These are phyloP conservation scores for Epicampocera succincta DNA, from an alignment of 2,888 invertebrate species.

Conservation along the genomic window DNA sequence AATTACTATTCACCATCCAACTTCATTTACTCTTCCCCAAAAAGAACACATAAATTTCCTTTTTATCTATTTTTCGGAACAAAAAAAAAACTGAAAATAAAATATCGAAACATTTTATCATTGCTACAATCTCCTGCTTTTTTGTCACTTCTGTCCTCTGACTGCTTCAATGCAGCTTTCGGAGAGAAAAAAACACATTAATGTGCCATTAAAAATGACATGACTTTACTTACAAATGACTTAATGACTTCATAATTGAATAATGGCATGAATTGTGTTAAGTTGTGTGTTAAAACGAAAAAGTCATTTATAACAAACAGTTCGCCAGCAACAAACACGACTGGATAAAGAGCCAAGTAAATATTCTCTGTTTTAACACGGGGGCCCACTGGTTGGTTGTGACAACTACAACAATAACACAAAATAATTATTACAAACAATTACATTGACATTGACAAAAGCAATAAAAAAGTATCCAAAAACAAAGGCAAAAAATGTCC, in stretches of 20 bases:
- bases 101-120: slow-evolving; percentile 55
- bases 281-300: slow-evolving; percentile 56
- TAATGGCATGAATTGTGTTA: slow-evolving; percentile 70
- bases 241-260: slow-evolving; percentile 74
- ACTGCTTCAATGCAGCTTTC: neutral
- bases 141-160: slow-evolving; percentile 27
- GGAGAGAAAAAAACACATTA: slow-evolving; percentile 43
- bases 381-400: slow-evolving; percentile 42
- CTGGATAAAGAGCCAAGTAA: neutral
- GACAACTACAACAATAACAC: slow-evolving; percentile 33
- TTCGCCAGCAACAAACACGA: slow-evolving; percentile 41
- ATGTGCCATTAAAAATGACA: slow-evolving; percentile 68
- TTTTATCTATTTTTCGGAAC: slow-evolving; percentile 45
- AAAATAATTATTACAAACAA: slow-evolving; percentile 46
- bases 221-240: slow-evolving; percentile 72
- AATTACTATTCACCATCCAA: neutral
- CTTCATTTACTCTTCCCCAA: slow-evolving; percentile 11
- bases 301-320: slow-evolving; percentile 67
- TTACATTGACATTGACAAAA: slow-evolving; percentile 46
- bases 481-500: slow-evolving; percentile 3
- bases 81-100: slow-evolving; percentile 24
- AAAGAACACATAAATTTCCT: slow-evolving; percentile 50
- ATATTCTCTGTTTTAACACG: slow-evolving; percentile 22
- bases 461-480: slow-evolving; percentile 38
- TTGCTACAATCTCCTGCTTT: slow-evolving; percentile 20